phyloP scores from a whole-genome alignment of 2,113 vertebrate species.

The Nesoenas mayeri region DNA sequence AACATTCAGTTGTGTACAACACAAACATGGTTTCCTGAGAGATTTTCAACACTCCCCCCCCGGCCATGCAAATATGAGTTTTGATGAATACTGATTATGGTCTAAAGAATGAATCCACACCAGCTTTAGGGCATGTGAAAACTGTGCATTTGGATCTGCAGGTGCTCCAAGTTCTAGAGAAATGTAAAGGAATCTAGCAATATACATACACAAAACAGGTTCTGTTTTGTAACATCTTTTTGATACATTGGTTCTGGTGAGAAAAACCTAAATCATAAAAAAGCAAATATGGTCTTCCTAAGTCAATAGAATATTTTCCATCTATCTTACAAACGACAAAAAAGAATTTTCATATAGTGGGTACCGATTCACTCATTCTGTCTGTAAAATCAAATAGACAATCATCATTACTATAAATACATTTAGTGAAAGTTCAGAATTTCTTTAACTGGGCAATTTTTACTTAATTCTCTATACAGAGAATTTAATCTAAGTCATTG shows the following conservation, averaged over 20 bases:
- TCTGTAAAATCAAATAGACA: neutral
- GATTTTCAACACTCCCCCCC: neutral
- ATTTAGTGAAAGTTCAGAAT: neutral
- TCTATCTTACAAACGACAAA: neutral
- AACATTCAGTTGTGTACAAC: neutral
- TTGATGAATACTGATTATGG: neutral
- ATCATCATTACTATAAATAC: neutral
- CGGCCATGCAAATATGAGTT: neutral
- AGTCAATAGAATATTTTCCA: neutral
- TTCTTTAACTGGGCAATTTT: neutral
- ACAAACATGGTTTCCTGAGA: neutral
- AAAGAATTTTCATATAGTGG: neutral
- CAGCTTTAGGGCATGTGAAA: neutral
- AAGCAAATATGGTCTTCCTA: neutral
- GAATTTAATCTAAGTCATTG: neutral
- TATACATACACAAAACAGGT: neutral
- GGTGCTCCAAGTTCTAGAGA: neutral
- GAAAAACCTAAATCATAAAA: neutral
- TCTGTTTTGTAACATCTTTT: neutral
- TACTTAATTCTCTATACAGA: neutral
- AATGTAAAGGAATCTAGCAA: neutral
- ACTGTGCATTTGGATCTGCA: neutral
- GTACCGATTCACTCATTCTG: neutral
- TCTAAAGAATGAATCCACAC: neutral
- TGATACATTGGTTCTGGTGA: neutral